phyloP scores from a whole-genome alignment of 2,113 vertebrate genomes.

The Coracopsis vasa region DNA sequence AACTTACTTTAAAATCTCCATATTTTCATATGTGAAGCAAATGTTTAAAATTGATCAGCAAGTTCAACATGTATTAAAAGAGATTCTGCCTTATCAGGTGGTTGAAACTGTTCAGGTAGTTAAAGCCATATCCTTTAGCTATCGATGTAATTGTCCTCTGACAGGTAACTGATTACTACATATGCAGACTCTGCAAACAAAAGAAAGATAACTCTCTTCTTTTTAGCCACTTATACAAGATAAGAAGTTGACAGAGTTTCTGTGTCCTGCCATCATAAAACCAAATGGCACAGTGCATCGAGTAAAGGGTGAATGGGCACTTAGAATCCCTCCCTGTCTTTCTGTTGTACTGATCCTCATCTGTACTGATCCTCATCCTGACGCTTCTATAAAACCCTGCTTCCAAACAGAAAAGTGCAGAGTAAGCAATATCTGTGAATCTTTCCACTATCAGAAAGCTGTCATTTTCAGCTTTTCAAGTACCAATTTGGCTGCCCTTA shows the following conservation, averaged over 20 bases:
- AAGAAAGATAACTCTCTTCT: neutral
- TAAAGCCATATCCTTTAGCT: neutral
- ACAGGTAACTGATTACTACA: neutral
- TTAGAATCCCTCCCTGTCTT: neutral
- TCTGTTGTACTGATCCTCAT: neutral
- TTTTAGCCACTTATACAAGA: neutral
- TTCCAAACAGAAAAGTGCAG: neutral
- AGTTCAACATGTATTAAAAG: neutral
- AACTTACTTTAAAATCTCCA: constrained; percentile 18
- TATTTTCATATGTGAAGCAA: constrained; percentile 24
- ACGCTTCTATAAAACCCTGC: neutral
- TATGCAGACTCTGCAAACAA: neutral
- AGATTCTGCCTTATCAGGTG: neutral
- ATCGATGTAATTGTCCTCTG: neutral
- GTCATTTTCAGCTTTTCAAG: neutral
- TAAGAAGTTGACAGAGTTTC: neutral
- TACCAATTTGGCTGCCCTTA: neutral
- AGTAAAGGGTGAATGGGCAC: neutral
- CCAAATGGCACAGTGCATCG: neutral
- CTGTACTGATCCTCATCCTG: neutral
- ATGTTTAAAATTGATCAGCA: constrained; percentile 3
- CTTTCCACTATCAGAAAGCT: neutral
- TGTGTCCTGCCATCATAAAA: neutral
- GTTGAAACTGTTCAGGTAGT: neutral
- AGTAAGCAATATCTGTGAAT: neutral